Percentiles rank a stretch among this genome's conserved stretches.
phyloP scores from a whole-genome alignment of 2,797 vertebrate genomes.

The Masticophis lateralis region DNA sequence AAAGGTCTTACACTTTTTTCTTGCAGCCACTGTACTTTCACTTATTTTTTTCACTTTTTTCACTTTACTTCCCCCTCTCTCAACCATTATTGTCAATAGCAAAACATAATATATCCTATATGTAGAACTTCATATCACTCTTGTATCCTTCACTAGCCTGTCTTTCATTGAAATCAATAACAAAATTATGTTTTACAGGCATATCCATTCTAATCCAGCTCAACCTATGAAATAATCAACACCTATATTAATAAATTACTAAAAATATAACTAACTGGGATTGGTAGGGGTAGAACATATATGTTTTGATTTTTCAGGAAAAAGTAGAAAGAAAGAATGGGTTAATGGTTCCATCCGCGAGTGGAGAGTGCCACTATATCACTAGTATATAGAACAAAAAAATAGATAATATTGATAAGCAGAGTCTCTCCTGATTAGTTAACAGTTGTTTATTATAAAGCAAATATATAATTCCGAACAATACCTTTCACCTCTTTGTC shows the following conservation, averaged over 20 bases:
- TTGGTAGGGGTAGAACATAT: background rate
- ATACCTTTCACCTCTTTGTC: slow-evolving; percentile 97
- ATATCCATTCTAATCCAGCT: background rate
- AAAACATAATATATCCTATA: background rate
- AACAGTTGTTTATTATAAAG: slow-evolving; percentile 2
- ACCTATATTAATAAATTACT: background rate
- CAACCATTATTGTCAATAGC: background rate
- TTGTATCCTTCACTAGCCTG: background rate
- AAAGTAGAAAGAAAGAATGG: background rate
- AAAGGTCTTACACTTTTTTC: background rate
- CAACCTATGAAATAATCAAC: background rate
- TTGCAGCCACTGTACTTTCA: background rate
- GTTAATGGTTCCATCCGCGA: background rate
- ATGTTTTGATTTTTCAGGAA: background rate
- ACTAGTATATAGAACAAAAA: background rate
- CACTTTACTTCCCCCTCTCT: background rate
- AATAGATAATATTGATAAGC: background rate
- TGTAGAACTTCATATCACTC: background rate
- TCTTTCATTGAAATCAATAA: background rate
- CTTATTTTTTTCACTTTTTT: background rate
- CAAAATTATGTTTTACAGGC: background rate
- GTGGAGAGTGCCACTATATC: background rate
- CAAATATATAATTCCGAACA: slow-evolving; percentile 5
- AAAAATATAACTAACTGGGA: background rate
- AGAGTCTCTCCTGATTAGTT: background rate